Percentiles rank a stretch among this genome's conserved stretches.
Conservation (phyloP, 1,140 invertebrate species). For the Bombus haemorrhoidalis region DNA sequence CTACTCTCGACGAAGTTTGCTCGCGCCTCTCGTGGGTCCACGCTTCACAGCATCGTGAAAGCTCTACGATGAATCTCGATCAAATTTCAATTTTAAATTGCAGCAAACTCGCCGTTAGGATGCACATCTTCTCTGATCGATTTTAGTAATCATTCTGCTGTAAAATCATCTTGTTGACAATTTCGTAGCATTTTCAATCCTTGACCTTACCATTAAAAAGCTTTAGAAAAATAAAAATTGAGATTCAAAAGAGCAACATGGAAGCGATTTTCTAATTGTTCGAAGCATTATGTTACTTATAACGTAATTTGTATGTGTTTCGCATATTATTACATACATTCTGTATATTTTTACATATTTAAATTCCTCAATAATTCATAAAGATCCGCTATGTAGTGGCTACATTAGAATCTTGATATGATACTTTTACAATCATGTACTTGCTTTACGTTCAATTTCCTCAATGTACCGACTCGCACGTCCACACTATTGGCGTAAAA, state of each 20-base stretch:
- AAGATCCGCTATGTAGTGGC: no score
- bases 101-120: neutral
- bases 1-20: constrained; percentile 52
- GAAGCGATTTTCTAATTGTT: no score
- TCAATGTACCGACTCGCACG: no score
- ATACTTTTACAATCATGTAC: no score
- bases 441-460: no score
- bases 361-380: neutral
- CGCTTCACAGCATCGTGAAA: constrained; percentile 30
- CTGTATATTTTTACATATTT: neutral
- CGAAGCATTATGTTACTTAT: no score
- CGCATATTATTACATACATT: neutral
- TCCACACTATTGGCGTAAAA: neutral
- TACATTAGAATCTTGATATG: neutral
- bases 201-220: neutral
- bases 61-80: constrained; percentile 4
- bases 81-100: neutral
- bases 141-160: neutral
- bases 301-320: no score
- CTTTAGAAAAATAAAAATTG: no score
- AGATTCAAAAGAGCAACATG: no score
- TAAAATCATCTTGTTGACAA: neutral
- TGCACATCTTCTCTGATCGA: neutral
- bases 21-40: constrained; percentile 30
- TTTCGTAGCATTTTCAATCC: neutral